phyloP scores from a whole-genome alignment of 2,888 invertebrate species.

The Agonopterix subpropinquella region DNA sequence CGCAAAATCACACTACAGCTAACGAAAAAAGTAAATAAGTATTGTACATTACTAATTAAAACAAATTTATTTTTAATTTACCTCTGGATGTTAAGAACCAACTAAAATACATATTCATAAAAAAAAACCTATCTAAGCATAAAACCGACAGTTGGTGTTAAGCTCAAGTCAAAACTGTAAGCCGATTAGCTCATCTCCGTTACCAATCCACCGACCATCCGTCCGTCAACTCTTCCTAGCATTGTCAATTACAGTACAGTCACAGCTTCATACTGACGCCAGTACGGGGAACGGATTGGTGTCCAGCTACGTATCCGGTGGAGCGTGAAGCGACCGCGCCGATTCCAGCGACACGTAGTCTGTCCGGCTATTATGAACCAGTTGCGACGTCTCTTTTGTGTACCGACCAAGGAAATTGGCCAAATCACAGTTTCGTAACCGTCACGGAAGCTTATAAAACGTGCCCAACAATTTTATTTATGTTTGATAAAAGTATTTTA shows the following conservation, averaged over 20 bases:
- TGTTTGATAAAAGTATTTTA: no score
- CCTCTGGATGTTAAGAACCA: no score
- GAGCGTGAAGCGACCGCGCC: constrained; percentile 24
- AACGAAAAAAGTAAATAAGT: no score
- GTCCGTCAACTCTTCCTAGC: constrained; percentile 5
- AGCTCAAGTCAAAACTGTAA: no score
- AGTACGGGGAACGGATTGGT: neutral
- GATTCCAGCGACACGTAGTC: constrained; percentile 25
- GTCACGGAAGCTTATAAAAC: constrained; percentile 29
- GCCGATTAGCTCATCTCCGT: no score
- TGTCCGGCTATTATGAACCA: constrained; percentile 17
- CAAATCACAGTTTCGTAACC: constrained; percentile 41
- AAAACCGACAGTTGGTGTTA: no score
- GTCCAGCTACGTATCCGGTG: constrained; percentile 5
- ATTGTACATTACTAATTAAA: no score
- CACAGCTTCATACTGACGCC: neutral
- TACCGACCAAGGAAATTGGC: constrained; percentile 38
- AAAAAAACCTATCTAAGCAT: no score
- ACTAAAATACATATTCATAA: no score
- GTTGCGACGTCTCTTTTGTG: constrained; percentile 31
- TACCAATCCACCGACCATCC: no score
- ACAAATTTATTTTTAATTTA: no score
- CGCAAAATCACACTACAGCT: no score
- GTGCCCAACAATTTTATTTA: neutral
- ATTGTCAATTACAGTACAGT: constrained; percentile 6